A percentile compares a stretch with the other conserved stretches of the same genome.
These are phyloP conservation scores for Antedon mediterranea DNA, from an alignment of 53 echinoderm and acorn worm genomes.

Conservation along the genomic window DNA sequence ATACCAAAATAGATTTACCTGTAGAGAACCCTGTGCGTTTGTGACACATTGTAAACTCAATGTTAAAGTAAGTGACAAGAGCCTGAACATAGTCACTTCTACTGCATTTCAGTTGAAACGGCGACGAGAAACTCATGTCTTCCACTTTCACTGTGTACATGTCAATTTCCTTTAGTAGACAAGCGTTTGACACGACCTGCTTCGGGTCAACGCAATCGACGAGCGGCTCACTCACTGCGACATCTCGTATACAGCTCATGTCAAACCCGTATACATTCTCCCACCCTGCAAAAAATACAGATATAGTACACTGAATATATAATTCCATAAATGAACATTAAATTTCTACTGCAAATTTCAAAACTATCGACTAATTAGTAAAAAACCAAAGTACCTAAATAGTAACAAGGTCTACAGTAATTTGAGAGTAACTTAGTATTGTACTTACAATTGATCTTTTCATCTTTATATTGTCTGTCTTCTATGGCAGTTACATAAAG, in stretches of 20 bases:
- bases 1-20: constrained; percentile 37
- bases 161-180: constrained; percentile 92
- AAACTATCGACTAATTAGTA: too few relatives aligned
- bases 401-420: too few relatives aligned
- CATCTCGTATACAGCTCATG: constrained; percentile 69
- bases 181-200: constrained; percentile 79
- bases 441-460: constrained; percentile 98
- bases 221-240: constrained; percentile 57
- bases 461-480: constrained; percentile 97
- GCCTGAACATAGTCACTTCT: constrained; percentile 96
- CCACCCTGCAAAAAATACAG: constrained; percentile 62
- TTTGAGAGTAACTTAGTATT: too few relatives aligned
- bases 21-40: constrained; percentile 88
- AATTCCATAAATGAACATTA: background rate
- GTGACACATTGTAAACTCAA: constrained; percentile 96
- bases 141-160: constrained; percentile 86
- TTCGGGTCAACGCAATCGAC: constrained; percentile 84
- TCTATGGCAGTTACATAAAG: constrained; percentile 77
- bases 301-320: too few relatives aligned
- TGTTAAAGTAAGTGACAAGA: constrained; percentile 83
- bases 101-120: constrained; percentile 67
- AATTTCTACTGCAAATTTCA: too few relatives aligned
- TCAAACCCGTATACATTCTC: constrained; percentile 72
- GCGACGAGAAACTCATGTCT: constrained; percentile 61
- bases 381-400: too few relatives aligned